Base-by-base conservation (phyloP, 1,140 invertebrate species). In the Megathymus violae region DNA sequence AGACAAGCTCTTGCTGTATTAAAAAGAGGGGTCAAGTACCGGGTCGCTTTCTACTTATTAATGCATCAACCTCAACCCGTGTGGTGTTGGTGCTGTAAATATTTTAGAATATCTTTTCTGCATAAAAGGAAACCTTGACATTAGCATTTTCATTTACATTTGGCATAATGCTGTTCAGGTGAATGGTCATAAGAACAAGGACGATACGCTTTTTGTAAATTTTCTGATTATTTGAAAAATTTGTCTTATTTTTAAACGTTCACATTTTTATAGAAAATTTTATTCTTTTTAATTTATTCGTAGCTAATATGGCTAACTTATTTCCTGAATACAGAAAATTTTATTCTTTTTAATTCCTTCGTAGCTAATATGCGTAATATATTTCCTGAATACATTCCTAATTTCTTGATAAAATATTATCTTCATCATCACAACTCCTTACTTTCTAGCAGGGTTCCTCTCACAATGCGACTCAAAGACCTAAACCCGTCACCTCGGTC, bases 1-100 rank as follows among this genome's bases (percentile, higher is more conserved):
- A 43, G 40, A 27, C 48, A 51, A 51, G 48, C 54, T 52, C 31
- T 50, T 50, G 66, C 58, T 66, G 62, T 67, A 76, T 76, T 74
- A 72, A 68, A 71, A 61, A 64, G 48, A 47, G 58, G 63, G 67
- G 69, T 72, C 67, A 74, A 70, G 66, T 71, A 63, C 50, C 44
- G 74, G 67, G 68, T 67, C 67, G 67, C 51, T 56, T 71, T 68
- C 64, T 67, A 69, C 59, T 76, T 69, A 71, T 65, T 80, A 70
- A 78, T 78, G 72, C 69, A 75, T 59, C 60, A 63, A 40, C 46
- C 58, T 51, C 50, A 38, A 50, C 31, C 48, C 51, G 50, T 62
- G 41, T 68, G 46, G 51, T 54, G 51, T 44, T 44, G 54, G 46
- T 56, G 54, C 41, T 34, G 41, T 46, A 58, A 58, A 58, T 58